Conservation (phyloP, 2,113 vertebrate species). For the Calyptommatus sinebrachiatus region DNA sequence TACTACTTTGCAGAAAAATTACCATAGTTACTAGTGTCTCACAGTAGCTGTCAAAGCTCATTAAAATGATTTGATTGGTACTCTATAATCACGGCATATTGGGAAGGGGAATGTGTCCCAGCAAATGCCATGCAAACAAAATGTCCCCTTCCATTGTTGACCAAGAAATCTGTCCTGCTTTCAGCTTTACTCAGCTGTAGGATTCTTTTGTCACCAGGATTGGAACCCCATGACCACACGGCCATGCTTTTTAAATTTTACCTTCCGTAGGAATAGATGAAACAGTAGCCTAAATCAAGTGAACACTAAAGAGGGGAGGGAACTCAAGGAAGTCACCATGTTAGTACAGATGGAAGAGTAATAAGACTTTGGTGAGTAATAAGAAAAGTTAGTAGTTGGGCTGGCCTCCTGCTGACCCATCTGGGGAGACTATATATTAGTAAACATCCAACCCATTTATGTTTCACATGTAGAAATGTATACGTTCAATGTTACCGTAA, state of each 20-base stretch:
- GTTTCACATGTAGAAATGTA: too few relatives aligned
- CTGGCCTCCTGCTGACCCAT: too few relatives aligned
- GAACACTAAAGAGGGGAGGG: neutral
- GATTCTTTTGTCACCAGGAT: neutral
- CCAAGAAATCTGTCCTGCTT: neutral
- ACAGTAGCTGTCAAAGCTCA: conserved; percentile 62
- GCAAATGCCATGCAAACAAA: accelerated
- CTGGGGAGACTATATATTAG: too few relatives aligned
- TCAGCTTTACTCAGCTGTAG: neutral
- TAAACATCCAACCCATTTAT: too few relatives aligned
- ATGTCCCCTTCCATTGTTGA: neutral
- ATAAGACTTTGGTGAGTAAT: too few relatives aligned
- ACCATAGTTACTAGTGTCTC: conserved; percentile 71
- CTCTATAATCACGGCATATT: conserved; percentile 51
- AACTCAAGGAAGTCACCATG: too few relatives aligned
- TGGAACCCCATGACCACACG: neutral
- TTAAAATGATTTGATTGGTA: conserved; percentile 70
- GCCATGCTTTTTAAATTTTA: neutral
- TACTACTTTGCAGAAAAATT: conserved; percentile 63
- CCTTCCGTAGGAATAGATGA: neutral
- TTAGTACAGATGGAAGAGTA: too few relatives aligned
- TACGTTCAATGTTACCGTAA: too few relatives aligned
- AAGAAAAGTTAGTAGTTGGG: too few relatives aligned
- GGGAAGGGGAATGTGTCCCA: conserved; percentile 32
- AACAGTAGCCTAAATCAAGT: neutral